Evolutionary conservation across 2,113 vertebrate genomes (phyloP).

Genomic region (Dryoscopus gambensis): DNA sequence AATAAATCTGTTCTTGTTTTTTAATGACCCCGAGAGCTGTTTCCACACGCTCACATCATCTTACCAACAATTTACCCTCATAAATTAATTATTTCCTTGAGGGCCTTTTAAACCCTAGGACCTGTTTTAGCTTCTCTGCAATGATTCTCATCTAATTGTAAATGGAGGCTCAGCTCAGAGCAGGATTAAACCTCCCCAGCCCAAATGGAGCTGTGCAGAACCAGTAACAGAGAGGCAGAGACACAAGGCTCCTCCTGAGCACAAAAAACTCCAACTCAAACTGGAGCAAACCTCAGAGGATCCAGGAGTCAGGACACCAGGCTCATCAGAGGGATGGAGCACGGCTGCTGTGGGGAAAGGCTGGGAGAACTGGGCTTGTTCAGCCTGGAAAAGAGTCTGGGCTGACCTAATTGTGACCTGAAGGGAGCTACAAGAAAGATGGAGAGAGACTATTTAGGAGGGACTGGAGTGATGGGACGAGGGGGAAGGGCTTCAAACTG

Average conservation of each 20-base stretch:
- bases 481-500: background rate
- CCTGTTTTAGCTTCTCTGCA: background rate
- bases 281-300: background rate
- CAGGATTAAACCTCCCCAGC: background rate
- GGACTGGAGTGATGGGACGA: background rate
- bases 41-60: background rate
- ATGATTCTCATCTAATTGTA: background rate
- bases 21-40: slow-evolving; percentile 32
- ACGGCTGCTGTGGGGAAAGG: accelerated
- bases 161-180: background rate
- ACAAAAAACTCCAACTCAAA: background rate
- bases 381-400: background rate
- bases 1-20: slow-evolving; percentile 13
- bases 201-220: background rate
- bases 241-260: background rate
- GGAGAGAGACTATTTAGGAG: background rate
- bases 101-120: background rate
- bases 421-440: background rate
- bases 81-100: slow-evolving; percentile 9
- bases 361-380: background rate
- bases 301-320: background rate
- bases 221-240: background rate
- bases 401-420: background rate
- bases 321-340: background rate
- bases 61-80: slow-evolving; percentile 15